Conservation (phyloP, 2,113 vertebrate species). For the Pluvianellus socialis region DNA sequence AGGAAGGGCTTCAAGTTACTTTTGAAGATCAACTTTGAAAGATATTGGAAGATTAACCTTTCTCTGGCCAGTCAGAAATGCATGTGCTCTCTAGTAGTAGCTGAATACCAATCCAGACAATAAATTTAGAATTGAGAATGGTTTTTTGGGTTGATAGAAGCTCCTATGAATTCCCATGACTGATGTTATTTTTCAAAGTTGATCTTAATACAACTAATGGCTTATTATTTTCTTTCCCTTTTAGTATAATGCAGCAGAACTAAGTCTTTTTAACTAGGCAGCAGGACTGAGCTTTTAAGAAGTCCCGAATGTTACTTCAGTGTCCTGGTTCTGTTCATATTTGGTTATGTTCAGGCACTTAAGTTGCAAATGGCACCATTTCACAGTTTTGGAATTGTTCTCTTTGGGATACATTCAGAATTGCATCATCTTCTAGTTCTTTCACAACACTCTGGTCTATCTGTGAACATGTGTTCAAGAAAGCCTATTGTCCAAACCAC, state of each 20-base stretch:
- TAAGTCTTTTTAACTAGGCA: not conserved
- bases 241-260: not conserved
- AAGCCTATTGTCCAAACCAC: not conserved
- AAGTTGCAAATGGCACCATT: accelerated
- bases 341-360: not conserved
- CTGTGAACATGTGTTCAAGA: not conserved
- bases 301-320: not conserved
- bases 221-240: not conserved
- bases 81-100: not conserved
- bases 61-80: not conserved
- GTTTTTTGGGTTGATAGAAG: not conserved
- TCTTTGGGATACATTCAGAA: not conserved
- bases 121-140: not conserved
- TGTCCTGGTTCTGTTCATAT: not conserved
- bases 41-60: not conserved
- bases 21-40: not conserved
- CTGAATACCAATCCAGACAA: not conserved
- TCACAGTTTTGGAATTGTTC: not conserved
- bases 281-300: not conserved
- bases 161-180: not conserved
- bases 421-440: not conserved
- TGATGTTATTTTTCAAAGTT: not conserved
- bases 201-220: not conserved
- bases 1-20: not conserved
- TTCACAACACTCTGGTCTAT: not conserved